A percentile compares a stretch with the other conserved stretches of the same genome.
phyloP scores from a whole-genome alignment of 2,888 invertebrate genomes.

The Megastigmus dorsalis region DNA sequence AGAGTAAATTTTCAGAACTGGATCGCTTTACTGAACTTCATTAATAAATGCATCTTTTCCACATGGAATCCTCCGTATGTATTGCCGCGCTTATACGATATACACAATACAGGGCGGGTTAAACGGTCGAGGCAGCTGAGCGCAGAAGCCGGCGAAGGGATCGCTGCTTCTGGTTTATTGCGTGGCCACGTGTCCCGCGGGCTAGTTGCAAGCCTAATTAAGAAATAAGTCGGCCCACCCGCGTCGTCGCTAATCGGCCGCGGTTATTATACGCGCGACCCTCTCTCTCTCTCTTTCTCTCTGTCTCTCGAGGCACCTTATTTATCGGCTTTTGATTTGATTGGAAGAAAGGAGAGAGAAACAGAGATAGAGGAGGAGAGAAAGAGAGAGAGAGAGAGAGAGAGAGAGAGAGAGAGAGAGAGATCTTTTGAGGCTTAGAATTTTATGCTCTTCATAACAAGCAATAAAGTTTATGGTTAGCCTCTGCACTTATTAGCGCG shows the following conservation, averaged over 20 bases:
- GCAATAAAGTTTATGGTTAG: constrained; percentile 19
- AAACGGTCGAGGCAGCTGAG: not conserved
- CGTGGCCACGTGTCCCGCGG: constrained; percentile 5
- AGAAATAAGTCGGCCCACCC: constrained; percentile 51
- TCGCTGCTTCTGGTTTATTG: constrained; percentile 44
- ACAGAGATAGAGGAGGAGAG: not conserved
- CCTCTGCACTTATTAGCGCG: constrained; percentile 30
- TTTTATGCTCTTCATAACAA: constrained; percentile 28
- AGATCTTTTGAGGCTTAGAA: constrained; percentile 16
- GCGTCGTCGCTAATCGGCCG: constrained; percentile 30
- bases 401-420: not conserved
- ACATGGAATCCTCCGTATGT: not conserved
- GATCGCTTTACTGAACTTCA: no score
- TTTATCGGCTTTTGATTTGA: constrained; percentile 49
- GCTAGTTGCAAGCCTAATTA: constrained; percentile 44
- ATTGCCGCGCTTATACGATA: no score
- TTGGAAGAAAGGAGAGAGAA: constrained; percentile 3
- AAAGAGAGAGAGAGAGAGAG: not conserved
- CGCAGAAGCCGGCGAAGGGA: not conserved
- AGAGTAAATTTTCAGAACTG: no score
- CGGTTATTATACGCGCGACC: no score
- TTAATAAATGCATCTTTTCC: no score
- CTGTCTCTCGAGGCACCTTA: constrained; percentile 2
- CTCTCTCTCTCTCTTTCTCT: no score
- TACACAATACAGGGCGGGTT: not conserved